phyloP scores from a whole-genome alignment of 2,888 invertebrate species.

The Heliconius cydno region DNA sequence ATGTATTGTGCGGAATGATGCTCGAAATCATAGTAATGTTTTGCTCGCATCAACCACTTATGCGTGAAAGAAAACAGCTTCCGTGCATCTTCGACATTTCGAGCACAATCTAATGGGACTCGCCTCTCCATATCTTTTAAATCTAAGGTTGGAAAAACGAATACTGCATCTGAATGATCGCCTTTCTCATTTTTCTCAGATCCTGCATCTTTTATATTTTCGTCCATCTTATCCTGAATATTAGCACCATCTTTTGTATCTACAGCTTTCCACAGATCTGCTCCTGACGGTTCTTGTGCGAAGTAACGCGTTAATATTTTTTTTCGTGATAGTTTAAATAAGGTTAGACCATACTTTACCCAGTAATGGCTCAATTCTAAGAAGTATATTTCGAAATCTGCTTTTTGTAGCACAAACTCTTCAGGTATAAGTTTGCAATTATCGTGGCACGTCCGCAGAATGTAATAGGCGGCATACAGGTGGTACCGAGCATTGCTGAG shows the following conservation, averaged over 20 bases:
- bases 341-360: slow-evolving; percentile 84
- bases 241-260: slow-evolving; percentile 58
- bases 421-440: slow-evolving; percentile 76
- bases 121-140: slow-evolving; percentile 68
- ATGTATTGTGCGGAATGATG: slow-evolving; percentile 84
- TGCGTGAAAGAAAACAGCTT: slow-evolving; percentile 82
- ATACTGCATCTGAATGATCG: slow-evolving; percentile 62
- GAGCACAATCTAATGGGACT: slow-evolving; percentile 62
- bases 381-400: slow-evolving; percentile 74
- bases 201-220: slow-evolving; percentile 67
- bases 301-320: slow-evolving; percentile 73
- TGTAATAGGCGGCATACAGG: slow-evolving; percentile 84
- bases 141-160: slow-evolving; percentile 67
- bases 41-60: slow-evolving; percentile 84
- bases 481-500: slow-evolving; percentile 85
- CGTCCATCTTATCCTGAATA: slow-evolving; percentile 57
- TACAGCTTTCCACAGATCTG: slow-evolving; percentile 72
- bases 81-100: slow-evolving; percentile 76
- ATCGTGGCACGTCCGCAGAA: slow-evolving; percentile 82
- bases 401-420: slow-evolving; percentile 70
- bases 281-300: slow-evolving; percentile 59
- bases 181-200: slow-evolving; percentile 69
- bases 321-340: slow-evolving; percentile 83
- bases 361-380: slow-evolving; percentile 83
- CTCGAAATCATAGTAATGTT: slow-evolving; percentile 83